A percentile compares a stretch with the other conserved stretches of the same genome.
Evolutionary conservation across 2,797 vertebrate genomes (phyloP).

Genomic region (Neostethus bicornis): DNA sequence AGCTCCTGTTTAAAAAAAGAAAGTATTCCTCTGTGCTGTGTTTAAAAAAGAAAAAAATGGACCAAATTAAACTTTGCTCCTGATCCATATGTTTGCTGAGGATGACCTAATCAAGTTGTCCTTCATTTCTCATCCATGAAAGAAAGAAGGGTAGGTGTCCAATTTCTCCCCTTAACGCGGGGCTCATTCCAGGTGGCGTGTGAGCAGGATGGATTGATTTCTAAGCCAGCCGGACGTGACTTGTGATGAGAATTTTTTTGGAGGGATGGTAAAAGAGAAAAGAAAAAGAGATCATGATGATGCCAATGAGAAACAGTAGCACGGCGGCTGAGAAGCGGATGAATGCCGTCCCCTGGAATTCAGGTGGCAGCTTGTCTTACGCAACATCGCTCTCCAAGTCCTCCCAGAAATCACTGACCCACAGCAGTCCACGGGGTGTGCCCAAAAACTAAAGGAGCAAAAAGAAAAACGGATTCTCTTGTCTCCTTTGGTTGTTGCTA

Average conservation of each 20-base stretch:
- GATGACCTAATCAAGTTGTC: conserved; percentile 63
- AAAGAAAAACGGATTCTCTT: conserved; percentile 71
- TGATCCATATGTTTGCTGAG: conserved; percentile 59
- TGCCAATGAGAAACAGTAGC: conserved; percentile 47
- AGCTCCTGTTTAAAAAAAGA: conserved; percentile 45
- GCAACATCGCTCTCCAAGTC: conserved; percentile 54
- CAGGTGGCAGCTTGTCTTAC: conserved; percentile 59
- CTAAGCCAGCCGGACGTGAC: conserved; percentile 65
- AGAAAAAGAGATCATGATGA: conserved; percentile 48
- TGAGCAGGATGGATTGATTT: conserved; percentile 65
- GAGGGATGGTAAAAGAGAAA: conserved; percentile 22
- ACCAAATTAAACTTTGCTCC: conserved; percentile 65
- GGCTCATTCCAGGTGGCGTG: conserved; percentile 72
- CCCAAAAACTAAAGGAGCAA: conserved; percentile 64
- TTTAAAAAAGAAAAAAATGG: conserved; percentile 46
- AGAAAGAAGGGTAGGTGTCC: conserved; percentile 48
- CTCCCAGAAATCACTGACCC: conserved; percentile 62
- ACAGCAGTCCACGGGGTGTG: conserved; percentile 73
- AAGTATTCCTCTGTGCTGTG: conserved; percentile 66
- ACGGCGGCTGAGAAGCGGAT: conserved; percentile 26
- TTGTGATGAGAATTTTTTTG: conserved; percentile 62
- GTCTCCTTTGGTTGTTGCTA: conserved; percentile 79
- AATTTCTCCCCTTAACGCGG: conserved; percentile 42
- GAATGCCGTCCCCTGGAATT: conserved; percentile 57
- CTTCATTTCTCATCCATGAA: conserved; percentile 55